These are phyloP conservation scores for Sclerurus mexicanus DNA, from an alignment of 2,113 vertebrate genomes.

Conservation along the genomic window DNA sequence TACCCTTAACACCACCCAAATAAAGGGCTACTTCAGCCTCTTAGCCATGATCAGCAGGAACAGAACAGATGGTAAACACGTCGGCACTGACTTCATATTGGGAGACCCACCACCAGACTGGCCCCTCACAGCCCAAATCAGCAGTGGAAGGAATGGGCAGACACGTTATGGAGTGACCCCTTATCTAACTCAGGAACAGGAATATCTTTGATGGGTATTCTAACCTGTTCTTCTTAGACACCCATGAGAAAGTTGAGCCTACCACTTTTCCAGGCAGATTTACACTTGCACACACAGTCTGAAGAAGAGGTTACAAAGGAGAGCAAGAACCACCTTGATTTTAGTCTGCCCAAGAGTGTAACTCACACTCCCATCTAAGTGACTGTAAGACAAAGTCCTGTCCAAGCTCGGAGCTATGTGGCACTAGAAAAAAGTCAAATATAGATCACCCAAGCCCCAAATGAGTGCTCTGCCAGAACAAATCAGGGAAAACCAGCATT, in stretches of 20 bases:
- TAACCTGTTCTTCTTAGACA: neutral
- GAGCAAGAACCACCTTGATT: neutral
- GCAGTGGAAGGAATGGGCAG: neutral
- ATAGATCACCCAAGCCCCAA: neutral
- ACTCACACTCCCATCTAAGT: neutral
- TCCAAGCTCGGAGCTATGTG: neutral
- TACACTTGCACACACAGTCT: neutral
- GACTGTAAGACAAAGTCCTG: neutral
- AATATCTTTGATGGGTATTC: neutral
- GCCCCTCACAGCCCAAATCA: neutral
- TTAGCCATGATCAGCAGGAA: rapidly evolving
- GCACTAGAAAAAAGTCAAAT: neutral
- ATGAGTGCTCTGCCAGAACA: neutral
- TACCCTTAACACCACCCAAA: neutral
- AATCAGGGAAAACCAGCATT: neutral
- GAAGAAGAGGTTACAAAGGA: neutral
- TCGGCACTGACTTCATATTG: neutral
- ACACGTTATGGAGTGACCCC: rapidly evolving
- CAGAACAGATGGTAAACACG: neutral
- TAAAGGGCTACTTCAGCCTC: neutral
- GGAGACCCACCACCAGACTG: neutral
- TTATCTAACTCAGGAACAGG: neutral
- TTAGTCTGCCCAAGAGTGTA: neutral
- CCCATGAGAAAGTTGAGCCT: neutral
- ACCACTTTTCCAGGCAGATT: neutral